A percentile compares a stretch with the other conserved stretches of the same genome.
phyloP scores from a whole-genome alignment of 37 sponge, comb jelly and placozoan species.

The Theonella swinhoei region DNA sequence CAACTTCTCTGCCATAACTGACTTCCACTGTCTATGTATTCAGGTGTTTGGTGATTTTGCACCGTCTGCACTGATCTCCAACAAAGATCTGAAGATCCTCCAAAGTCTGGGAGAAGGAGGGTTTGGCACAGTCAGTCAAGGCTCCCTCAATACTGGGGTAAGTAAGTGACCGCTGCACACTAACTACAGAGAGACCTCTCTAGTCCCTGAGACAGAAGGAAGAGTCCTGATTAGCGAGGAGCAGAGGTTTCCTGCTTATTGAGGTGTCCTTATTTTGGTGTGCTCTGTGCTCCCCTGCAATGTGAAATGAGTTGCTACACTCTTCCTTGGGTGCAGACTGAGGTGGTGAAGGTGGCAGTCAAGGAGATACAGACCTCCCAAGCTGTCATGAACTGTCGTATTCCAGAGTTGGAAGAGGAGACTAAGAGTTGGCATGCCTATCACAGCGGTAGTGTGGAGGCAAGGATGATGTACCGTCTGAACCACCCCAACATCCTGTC shows the following conservation, averaged over 20 bases:
- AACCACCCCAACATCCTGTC: constrained; percentile 68
- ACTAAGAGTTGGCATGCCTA: constrained; percentile 62
- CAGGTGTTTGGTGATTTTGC: constrained; percentile 64
- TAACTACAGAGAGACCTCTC: too few relatives aligned
- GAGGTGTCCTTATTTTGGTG: too few relatives aligned
- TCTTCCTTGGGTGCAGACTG: background rate
- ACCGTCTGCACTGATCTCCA: constrained; percentile 32
- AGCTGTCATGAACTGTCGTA: background rate
- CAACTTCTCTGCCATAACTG: too few relatives aligned
- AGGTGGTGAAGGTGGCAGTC: constrained; percentile 49
- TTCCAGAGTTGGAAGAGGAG: constrained; percentile 10
- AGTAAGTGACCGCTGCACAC: constrained; percentile 17
- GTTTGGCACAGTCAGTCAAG: constrained; percentile 70
- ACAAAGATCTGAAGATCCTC: constrained; percentile 12
- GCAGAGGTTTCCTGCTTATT: too few relatives aligned
- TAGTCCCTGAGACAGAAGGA: too few relatives aligned
- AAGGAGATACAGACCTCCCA: constrained; percentile 38
- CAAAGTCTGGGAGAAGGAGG: constrained; percentile 76
- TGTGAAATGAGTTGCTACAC: too few relatives aligned
- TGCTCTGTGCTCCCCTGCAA: too few relatives aligned
- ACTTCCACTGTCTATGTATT: too few relatives aligned
- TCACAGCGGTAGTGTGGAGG: constrained; percentile 71
- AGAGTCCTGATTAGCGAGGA: too few relatives aligned
- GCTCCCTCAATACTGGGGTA: constrained; percentile 26
- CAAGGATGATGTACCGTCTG: constrained; percentile 72